Conservation (phyloP, 53 echinoderm and acorn worm genomes). For the Temnopleurus reevesii region DNA sequence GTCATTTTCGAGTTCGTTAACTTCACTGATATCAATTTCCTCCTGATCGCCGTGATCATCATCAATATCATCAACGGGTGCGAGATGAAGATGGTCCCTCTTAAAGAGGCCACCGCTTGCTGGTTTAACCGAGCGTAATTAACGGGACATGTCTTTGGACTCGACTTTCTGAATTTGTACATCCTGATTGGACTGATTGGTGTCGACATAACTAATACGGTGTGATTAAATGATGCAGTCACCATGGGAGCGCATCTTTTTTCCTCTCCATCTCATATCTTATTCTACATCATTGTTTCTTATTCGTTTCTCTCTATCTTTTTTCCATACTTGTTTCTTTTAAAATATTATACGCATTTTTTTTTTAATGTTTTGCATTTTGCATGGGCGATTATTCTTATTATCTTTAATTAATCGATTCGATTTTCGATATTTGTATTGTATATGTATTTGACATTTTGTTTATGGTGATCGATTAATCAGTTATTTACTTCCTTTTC, state of each 20-base stretch:
- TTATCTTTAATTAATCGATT: too few relatives aligned
- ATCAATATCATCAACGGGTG: slow-evolving; percentile 36
- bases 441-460: too few relatives aligned
- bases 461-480: too few relatives aligned
- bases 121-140: slow-evolving; percentile 21
- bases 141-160: slow-evolving; percentile 27
- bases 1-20: slow-evolving; percentile 27
- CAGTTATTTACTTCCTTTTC: too few relatives aligned
- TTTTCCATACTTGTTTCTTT: too few relatives aligned
- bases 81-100: not conserved
- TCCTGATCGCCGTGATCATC: slow-evolving; percentile 34
- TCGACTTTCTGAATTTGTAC: not conserved
- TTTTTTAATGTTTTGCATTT: too few relatives aligned
- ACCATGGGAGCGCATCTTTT: not conserved
- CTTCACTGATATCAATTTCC: slow-evolving; percentile 32
- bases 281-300: not conserved
- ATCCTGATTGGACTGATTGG: not conserved
- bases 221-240: slow-evolving; percentile 35
- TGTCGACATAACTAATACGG: slow-evolving; percentile 41
- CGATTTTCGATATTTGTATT: too few relatives aligned
- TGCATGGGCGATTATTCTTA: too few relatives aligned
- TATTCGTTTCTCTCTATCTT: too few relatives aligned
- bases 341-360: too few relatives aligned
- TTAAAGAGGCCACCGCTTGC: not conserved
- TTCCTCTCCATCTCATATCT: not conserved